Evolutionary conservation across 2,888 invertebrate genomes (phyloP), one percentile per base, ranked within the genome.

Genomic region (Meganola albula): DNA sequence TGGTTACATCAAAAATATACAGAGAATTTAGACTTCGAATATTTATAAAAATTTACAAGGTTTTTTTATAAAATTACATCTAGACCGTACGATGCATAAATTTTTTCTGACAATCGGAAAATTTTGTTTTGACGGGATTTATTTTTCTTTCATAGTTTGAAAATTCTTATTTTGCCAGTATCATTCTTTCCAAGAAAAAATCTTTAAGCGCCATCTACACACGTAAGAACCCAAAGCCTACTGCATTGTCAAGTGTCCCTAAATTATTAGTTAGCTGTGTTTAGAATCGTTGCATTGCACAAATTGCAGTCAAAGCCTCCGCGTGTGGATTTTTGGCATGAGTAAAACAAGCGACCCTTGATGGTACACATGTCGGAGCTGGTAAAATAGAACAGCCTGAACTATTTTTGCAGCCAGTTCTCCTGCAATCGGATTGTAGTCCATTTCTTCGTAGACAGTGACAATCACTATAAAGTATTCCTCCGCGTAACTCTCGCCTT

Each of bases 391-490:
- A 49, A 41, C 84, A 85, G 2, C 65, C 60, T 0, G 76, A 62
- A 1, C 76, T 76, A 28, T 69, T 70, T 40, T 84, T 83, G 47
- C 88, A 88, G 16, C 80, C 84, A 31, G 67, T 80, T 39, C 88
- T 71, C 6, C 78, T 80, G 46, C 89, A 89, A 34, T 87, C 83
- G 39, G 87, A 85, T 50, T 89, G 89, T 13, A 89, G 60, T 1
- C 89, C 89, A 47, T 89, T 89, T 33, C 88, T 73, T 12, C 87
- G 85, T 18, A 87, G 68, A 44, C 89, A 89, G 40, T 72, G 73
- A 45, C 89, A 89, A 35, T 88, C 88, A 0, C 79, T 83, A 37
- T 82, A 83, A 6, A 89, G 58, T 24, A 83, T 57, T 10, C 89
- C 77, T 4, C 84, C 86, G 24, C 87, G 71, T 10, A 89, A 65